phyloP scores from a whole-genome alignment of 2,797 vertebrate species.

The Cryptoblepharus egeriae region DNA sequence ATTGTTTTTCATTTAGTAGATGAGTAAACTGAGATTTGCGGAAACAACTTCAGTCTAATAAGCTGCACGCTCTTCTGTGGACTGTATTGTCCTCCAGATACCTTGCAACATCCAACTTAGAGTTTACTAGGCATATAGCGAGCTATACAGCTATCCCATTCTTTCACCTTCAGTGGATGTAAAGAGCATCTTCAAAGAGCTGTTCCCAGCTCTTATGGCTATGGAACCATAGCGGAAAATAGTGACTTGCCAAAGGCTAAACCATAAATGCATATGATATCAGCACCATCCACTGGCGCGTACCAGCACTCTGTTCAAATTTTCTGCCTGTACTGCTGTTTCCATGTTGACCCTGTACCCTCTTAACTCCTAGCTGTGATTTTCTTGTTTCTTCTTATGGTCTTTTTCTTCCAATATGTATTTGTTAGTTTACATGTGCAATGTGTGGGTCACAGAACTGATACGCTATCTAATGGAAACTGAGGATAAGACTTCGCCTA shows the following conservation, averaged over 20 bases:
- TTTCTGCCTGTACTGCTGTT: background rate
- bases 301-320: background rate
- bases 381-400: background rate
- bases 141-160: background rate
- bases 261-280: background rate
- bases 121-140: background rate
- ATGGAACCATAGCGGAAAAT: background rate
- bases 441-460: background rate
- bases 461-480: background rate
- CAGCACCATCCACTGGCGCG: background rate
- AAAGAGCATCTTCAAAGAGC: background rate
- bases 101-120: background rate
- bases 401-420: background rate
- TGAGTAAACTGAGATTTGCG: conserved; percentile 3
- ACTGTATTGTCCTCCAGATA: background rate
- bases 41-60: background rate
- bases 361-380: conserved; percentile 5
- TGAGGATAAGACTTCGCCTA: background rate
- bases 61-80: conserved; percentile 14
- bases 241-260: conserved; percentile 7
- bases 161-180: background rate
- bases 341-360: background rate
- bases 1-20: background rate
- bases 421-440: background rate
- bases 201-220: background rate